Evolutionary conservation across 2,888 invertebrate species (phyloP), one percentile per base, ranked within the genome.

Genomic region (Rutpela maculata): DNA sequence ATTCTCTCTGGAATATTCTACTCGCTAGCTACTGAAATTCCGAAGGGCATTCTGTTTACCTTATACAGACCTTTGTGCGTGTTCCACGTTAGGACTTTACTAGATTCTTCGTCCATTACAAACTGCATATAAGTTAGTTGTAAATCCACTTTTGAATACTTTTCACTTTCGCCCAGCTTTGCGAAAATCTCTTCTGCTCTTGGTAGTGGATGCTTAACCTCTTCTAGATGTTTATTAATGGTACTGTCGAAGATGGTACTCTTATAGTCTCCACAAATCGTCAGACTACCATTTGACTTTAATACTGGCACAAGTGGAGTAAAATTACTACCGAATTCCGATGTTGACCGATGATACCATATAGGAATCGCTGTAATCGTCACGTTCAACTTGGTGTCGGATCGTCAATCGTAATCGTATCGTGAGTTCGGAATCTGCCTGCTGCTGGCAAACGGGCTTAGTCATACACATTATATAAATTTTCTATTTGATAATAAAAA

Each of bases 1-100:
- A 89, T 81, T 83, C 82, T 62, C 81, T 71, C 73, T 89, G 88
- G 78, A 89, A 88, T 62, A 88, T 86, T 9, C 85, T 85, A 10
- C 87, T 86, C 18, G n/a, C n/a, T n/a, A n/a, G 88, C 88, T 15
- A 83, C 82, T 4, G 85, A 84, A n/a, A 88, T 85, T 15, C 89
- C 89, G 81, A 85, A 88, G 3, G 87, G 85, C 35, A 89, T 75
- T 26, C 88, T 81, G 38, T 86, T 85, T 56, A 86, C 85, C 38
- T 79, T 78, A 75, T 82, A 89, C 5, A 89, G 67, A 0, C 89
- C 88, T 38, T 84, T 84, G 50, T n/a, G n/a, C n/a, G n/a, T n/a
- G n/a, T n/a, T n/a, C n/a, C n/a, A n/a, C n/a, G n/a, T n/a, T n/a
- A n/a, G 80, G 11, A 85, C 63, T 22, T 83, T 80, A 59, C 83